Evolutionary conservation across 1,140 invertebrate genomes (phyloP), one percentile per base, ranked within the genome.

Genomic region (Drosophila ogumai): DNA sequence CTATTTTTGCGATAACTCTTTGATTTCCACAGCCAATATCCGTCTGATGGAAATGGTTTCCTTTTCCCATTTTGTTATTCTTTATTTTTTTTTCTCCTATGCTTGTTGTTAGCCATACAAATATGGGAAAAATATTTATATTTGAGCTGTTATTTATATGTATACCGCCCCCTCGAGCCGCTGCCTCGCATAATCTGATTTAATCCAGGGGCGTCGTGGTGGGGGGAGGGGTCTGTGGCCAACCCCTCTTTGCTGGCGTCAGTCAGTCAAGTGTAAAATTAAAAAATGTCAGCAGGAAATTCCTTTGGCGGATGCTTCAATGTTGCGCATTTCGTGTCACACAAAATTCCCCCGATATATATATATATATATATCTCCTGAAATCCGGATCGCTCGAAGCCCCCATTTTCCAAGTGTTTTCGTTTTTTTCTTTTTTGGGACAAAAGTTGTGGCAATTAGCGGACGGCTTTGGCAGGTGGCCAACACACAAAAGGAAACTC

Each of bases 201-300:
- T 84, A 84, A 84, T 76, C 73, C 81, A 52, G 67, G 25, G 47
- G 66, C 50, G 63, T 22, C 38, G n/a, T 2, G n/a, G 49, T 15
- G 38, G 15, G 0, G 38, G 28, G 2, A 0, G 25, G 34, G 52
- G 15, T 17, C n/a, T 32, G n/a, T 19, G 28, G n/a, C n/a, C 32
- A 34, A 13, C 64, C 47, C 55, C 17, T 19, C 31, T 12, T 50
- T 31, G 28, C 57, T 41, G 28, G 59, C 60, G 25, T 64, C 80
- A 87, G 57, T 80, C 84, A 87, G 84, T 87, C 85, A 84, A 88
- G 84, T 87, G 84, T 87, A 87, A 87, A 87, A 87, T 87, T 87
- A 87, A 87, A 87, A 87, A 87, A 87, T 87, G 85, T 87, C 84
- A 81, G 75, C 82, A 90, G 85, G 63, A 88, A 88, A 88, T 88